A percentile compares a stretch with the other conserved stretches of the same genome.
phyloP scores from a whole-genome alignment of 2,888 invertebrate genomes.

The Agriopis leucophaearia region DNA sequence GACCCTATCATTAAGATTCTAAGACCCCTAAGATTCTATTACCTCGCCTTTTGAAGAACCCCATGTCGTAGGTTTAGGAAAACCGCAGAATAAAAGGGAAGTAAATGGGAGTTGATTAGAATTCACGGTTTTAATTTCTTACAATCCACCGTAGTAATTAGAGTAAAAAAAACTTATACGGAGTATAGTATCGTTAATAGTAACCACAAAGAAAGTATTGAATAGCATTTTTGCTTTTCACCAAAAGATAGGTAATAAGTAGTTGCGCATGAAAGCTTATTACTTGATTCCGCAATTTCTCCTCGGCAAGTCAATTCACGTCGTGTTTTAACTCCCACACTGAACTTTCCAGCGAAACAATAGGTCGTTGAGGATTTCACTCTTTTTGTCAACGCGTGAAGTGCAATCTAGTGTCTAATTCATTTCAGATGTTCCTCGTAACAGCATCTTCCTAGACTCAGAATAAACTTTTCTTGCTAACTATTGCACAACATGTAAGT shows the following conservation, averaged over 20 bases:
- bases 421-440: constrained; percentile 61
- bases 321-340: constrained; percentile 70
- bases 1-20: no score
- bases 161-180: no score
- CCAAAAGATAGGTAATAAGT: constrained; percentile 34
- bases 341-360: constrained; percentile 79
- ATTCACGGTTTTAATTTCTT: no score
- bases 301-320: constrained; percentile 62
- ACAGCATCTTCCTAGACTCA: constrained; percentile 68
- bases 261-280: constrained; percentile 56
- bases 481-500: constrained; percentile 56
- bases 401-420: constrained; percentile 68
- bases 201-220: constrained; percentile 32
- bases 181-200: no score
- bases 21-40: no score
- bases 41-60: no score
- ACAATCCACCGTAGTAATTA: neutral
- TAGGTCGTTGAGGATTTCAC: constrained; percentile 80
- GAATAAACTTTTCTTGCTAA: constrained; percentile 52
- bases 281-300: constrained; percentile 71
- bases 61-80: no score
- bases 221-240: constrained; percentile 15
- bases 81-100: no score
- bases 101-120: no score
- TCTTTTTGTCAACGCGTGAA: constrained; percentile 78